Evolutionary conservation across 2,113 vertebrate genomes (phyloP).

Genomic region (Oreochromis aureus): DNA sequence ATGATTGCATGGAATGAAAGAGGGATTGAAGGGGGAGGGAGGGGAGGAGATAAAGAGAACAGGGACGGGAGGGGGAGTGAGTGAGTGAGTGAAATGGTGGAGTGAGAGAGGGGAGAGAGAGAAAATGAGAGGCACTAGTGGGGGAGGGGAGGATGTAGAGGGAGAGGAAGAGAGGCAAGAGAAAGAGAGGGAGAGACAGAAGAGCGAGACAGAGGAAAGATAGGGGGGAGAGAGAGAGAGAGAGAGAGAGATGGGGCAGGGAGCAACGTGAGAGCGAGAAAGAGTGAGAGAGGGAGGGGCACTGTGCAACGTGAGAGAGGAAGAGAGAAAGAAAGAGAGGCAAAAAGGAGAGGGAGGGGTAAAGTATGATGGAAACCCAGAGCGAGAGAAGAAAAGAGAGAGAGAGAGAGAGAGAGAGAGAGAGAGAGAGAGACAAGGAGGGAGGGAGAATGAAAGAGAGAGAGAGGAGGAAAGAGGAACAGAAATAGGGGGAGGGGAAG

Average conservation of each 20-base stretch:
- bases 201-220: not conserved
- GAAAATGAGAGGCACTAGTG: slow-evolving; percentile 47
- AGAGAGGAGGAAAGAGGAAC: slow-evolving; percentile 2
- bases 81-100: slow-evolving; percentile 28
- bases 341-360: not conserved
- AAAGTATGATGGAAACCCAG: slow-evolving; percentile 1
- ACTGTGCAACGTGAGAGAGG: slow-evolving; percentile 33
- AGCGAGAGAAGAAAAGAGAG: not conserved
- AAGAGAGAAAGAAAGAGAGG: not conserved
- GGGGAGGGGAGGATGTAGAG: slow-evolving; percentile 54
- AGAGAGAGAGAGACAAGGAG: not conserved
- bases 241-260: not conserved
- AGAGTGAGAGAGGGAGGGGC: slow-evolving; percentile 14
- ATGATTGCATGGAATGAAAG: slow-evolving; percentile 70
- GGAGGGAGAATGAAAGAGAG: slow-evolving; percentile 2
- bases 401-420: not conserved
- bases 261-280: slow-evolving; percentile 33
- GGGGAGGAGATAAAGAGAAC: slow-evolving; percentile 57
- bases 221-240: not conserved
- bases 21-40: slow-evolving; percentile 60
- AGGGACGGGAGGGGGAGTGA: slow-evolving; percentile 31
- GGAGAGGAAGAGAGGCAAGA: not conserved
- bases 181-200: not conserved
- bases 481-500: slow-evolving; percentile 6
- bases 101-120: slow-evolving; percentile 13